phyloP scores from a whole-genome alignment of 2,797 vertebrate genomes.

The Hoplostethus atlanticus region DNA sequence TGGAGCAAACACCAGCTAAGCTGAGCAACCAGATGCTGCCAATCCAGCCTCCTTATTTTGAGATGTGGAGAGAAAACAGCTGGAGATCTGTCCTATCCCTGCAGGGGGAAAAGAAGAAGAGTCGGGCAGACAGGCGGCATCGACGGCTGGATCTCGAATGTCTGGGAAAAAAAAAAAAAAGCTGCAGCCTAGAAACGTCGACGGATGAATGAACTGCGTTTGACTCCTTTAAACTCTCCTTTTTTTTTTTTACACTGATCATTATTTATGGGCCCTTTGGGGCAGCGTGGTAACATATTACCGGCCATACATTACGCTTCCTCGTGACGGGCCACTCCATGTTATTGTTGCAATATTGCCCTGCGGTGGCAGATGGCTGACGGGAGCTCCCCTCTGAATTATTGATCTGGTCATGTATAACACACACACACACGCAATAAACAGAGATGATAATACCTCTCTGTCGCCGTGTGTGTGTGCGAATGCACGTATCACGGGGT shows the following conservation, averaged over 20 bases:
- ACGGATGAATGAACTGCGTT: slow-evolving; percentile 17
- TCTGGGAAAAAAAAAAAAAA: background rate
- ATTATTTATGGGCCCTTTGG: slow-evolving; percentile 28
- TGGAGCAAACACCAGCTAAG: background rate
- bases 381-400: slow-evolving; percentile 50
- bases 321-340: slow-evolving; percentile 26
- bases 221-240: slow-evolving; percentile 15
- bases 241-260: slow-evolving; percentile 6
- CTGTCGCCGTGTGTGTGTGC: slow-evolving; percentile 14
- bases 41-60: slow-evolving; percentile 25
- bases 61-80: too few relatives aligned
- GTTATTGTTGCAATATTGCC: slow-evolving; percentile 57
- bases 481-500: slow-evolving; percentile 9
- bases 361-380: slow-evolving; percentile 51
- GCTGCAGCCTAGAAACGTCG: slow-evolving; percentile 34
- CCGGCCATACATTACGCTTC: background rate
- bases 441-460: slow-evolving; percentile 32
- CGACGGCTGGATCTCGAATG: slow-evolving; percentile 26
- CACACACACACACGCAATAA: slow-evolving; percentile 44
- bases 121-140: slow-evolving; percentile 9
- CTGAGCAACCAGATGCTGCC: slow-evolving; percentile 32
- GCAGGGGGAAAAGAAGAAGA: too few relatives aligned
- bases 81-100: too few relatives aligned
- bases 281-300: slow-evolving; percentile 27
- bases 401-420: slow-evolving; percentile 64